Conservation (phyloP, 1,140 invertebrate species). For the Drosophila elegans region DNA sequence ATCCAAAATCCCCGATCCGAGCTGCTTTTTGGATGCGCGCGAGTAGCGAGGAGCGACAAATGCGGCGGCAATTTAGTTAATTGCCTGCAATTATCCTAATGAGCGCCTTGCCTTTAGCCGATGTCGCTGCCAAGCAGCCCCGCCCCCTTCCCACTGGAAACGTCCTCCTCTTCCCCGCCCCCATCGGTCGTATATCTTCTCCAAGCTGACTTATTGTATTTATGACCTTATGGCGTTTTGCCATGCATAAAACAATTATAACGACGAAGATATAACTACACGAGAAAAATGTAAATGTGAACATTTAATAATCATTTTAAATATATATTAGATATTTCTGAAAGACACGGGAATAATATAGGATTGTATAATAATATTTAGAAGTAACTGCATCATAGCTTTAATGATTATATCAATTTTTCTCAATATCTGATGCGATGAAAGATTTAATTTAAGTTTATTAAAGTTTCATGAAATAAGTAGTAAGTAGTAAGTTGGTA, state of each 20-base stretch:
- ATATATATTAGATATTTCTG: too few species aligned
- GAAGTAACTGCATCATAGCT: too few species aligned
- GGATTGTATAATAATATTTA: too few species aligned
- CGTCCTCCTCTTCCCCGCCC: background rate
- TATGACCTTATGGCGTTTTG: constrained; percentile 76
- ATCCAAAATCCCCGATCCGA: constrained; percentile 2
- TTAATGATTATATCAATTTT: too few species aligned
- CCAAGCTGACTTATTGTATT: constrained; percentile 71
- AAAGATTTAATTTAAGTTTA: too few species aligned
- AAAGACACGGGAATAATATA: too few species aligned
- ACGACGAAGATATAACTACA: constrained; percentile 11
- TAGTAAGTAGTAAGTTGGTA: too few species aligned
- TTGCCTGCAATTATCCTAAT: constrained; percentile 84
- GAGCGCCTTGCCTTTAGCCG: constrained; percentile 75
- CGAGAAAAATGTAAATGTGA: background rate
- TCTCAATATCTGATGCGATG: too few species aligned
- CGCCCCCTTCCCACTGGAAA: background rate
- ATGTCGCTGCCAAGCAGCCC: constrained; percentile 25
- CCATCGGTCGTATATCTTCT: constrained; percentile 52
- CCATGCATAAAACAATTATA: constrained; percentile 68
- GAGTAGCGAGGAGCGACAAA: constrained; percentile 68
- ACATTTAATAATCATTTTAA: background rate
- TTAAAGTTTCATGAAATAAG: too few species aligned
- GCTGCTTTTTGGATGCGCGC: constrained; percentile 14
- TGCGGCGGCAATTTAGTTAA: constrained; percentile 82